Base-by-base conservation (phyloP, 2,888 invertebrate species). In the Protodeltote pygarga region DNA sequence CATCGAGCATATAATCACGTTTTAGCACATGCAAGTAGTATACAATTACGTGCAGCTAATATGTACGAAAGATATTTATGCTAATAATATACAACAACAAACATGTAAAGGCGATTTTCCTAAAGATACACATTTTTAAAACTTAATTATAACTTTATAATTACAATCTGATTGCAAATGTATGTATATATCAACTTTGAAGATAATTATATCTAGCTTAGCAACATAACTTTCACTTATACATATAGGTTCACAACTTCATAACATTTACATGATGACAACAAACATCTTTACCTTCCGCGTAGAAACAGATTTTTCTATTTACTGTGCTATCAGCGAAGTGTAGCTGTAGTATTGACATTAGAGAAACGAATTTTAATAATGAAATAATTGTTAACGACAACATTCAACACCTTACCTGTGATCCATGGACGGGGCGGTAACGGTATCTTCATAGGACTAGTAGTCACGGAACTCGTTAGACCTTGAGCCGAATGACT, bases 341-440 rank as follows among this genome's bases (percentile, higher is more conserved):
- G 9, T 23, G 11, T 10, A 11, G 5, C 11, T 24, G 10, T 9
- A 4, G 11, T 5, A 5, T 14, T 14, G 27, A 13, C n/a, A 6
- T 14, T 9, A 19, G 13, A 2, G 4, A 32, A 23, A 31, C 4
- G 10, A 27, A 24, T n/a, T n/a, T n/a, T n/a, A n/a, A 37, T 37
- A 59, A 41, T 16, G 21, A n/a, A 33, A 57, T 40, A 61, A 14
- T 23, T 40, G 31, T 16, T 45, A 66, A 60, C 66, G 53, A 47
- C 59, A 48, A 55, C 71, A 58, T 29, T 35, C 50, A 54, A 54
- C 24, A 45, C 13, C 44, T 67, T 81, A 90, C 92, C 92, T 82
- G 91, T 89, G 50, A 89, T 86, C 89, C 89, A 91, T 67, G 88
- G 77, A 73, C 89, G 85, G 66, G 92, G 92, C 57, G 92, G 92